Percentiles rank a stretch among this genome's conserved stretches.
These are phyloP conservation scores for Corynorhinus townsendii DNA, from an alignment of 2,113 vertebrate species.

Conservation along the genomic window DNA sequence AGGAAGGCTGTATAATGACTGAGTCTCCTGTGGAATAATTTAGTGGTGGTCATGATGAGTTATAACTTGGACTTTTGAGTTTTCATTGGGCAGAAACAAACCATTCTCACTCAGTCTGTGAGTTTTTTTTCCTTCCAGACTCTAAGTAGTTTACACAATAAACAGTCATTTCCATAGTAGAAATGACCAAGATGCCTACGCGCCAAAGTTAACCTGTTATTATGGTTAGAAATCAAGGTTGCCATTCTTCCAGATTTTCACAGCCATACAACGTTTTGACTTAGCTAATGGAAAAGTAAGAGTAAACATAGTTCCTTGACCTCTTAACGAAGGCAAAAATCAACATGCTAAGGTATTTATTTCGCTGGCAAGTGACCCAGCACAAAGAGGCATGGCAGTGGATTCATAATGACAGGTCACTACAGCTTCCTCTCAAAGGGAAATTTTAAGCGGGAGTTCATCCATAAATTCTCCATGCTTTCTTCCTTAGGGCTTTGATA, in stretches of 20 bases:
- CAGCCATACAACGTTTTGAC: slow-evolving; percentile 51
- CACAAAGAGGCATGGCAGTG: neutral
- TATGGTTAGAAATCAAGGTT: slow-evolving; percentile 64
- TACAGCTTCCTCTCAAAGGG: neutral
- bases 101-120: slow-evolving; percentile 43
- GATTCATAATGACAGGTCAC: neutral
- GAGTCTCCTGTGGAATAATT: slow-evolving; percentile 50
- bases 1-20: slow-evolving; percentile 45
- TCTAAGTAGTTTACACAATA: slow-evolving; percentile 65
- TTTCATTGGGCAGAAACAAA: slow-evolving; percentile 49
- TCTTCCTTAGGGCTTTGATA: neutral
- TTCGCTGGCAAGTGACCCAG: neutral
- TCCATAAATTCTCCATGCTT: neutral
- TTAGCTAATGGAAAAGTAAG: neutral
- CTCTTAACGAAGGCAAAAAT: slow-evolving; percentile 21
- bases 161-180: slow-evolving; percentile 59
- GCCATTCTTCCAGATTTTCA: slow-evolving; percentile 59
- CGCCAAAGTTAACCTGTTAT: slow-evolving; percentile 51
- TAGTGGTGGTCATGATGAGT: slow-evolving; percentile 10
- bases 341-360: neutral
- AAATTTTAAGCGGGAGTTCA: neutral
- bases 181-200: slow-evolving; percentile 56
- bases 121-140: slow-evolving; percentile 1
- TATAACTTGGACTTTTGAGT: slow-evolving; percentile 24
- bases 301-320: slow-evolving; percentile 4